Conservation (phyloP, 2,113 vertebrate species). For the Hippopotamus amphibius region DNA sequence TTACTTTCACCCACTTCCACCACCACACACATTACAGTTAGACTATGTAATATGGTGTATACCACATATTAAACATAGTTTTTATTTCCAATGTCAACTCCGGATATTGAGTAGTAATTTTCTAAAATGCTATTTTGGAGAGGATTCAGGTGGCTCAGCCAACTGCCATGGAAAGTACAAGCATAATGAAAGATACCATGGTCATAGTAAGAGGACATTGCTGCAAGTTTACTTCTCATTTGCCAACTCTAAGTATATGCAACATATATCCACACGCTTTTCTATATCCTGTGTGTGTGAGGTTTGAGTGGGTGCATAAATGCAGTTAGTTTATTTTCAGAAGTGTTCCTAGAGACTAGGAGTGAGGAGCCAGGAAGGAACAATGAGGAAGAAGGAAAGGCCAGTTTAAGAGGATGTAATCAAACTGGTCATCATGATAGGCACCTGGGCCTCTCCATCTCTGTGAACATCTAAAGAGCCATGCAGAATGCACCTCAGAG, state of each 20-base stretch:
- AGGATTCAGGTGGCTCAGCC: background rate
- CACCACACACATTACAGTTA: background rate
- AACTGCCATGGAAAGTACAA: fast-evolving
- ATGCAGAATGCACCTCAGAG: background rate
- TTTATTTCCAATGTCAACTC: background rate
- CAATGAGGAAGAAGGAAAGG: background rate
- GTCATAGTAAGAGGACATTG: background rate
- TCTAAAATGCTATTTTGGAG: background rate
- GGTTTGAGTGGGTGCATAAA: background rate
- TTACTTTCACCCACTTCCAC: fast-evolving
- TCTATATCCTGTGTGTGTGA: background rate
- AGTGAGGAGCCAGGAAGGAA: background rate
- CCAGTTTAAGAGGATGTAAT: background rate
- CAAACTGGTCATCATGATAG: background rate
- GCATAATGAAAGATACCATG: background rate
- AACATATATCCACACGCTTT: background rate
- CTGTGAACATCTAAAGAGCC: too few relatives aligned
- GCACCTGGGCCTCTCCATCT: background rate
- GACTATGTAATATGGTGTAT: too few relatives aligned
- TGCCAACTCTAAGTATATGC: background rate
- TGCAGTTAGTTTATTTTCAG: background rate
- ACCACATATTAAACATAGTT: background rate
- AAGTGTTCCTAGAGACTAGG: background rate
- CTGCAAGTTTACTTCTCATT: background rate
- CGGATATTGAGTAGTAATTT: background rate